Evolutionary conservation across 2,888 invertebrate species (phyloP).

Genomic region (Euclidia mi): DNA sequence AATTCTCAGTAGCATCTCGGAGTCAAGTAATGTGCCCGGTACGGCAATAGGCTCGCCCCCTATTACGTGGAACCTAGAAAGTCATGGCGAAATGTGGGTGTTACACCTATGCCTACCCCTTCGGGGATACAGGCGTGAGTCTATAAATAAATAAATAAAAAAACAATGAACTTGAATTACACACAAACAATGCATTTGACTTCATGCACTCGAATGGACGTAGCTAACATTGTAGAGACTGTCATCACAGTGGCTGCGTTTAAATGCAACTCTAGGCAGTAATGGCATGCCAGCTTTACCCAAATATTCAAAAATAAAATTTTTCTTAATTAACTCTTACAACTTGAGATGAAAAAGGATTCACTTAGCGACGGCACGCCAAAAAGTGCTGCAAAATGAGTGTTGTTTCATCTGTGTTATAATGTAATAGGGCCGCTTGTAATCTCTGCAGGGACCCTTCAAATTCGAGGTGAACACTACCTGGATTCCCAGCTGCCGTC

Average conservation of each 20-base stretch:
- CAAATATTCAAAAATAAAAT: conserved; percentile 18
- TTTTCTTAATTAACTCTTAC: conserved; percentile 29
- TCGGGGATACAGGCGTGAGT: no score
- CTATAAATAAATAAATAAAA: no score
- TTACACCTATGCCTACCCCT: no score
- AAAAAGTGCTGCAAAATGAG: conserved; percentile 14
- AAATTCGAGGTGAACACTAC: conserved; percentile 13
- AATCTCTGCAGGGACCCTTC: conserved; percentile 12
- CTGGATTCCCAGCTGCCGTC: conserved; percentile 8
- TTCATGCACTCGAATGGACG: no score
- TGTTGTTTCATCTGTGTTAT: conserved; percentile 12
- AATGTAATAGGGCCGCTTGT: conserved; percentile 5
- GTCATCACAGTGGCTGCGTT: neutral
- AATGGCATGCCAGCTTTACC: neutral
- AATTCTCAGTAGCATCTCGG: no score
- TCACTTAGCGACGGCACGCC: neutral
- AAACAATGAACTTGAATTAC: no score
- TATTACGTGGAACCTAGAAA: no score
- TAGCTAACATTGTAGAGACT: neutral
- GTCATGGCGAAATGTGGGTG: no score
- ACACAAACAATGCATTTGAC: no score
- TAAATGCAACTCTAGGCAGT: neutral
- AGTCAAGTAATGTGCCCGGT: no score
- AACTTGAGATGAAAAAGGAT: conserved; percentile 17
- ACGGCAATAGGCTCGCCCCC: no score